Base-by-base conservation (phyloP, 2,888 invertebrate species). In the Pterobdella sp. region DNA sequence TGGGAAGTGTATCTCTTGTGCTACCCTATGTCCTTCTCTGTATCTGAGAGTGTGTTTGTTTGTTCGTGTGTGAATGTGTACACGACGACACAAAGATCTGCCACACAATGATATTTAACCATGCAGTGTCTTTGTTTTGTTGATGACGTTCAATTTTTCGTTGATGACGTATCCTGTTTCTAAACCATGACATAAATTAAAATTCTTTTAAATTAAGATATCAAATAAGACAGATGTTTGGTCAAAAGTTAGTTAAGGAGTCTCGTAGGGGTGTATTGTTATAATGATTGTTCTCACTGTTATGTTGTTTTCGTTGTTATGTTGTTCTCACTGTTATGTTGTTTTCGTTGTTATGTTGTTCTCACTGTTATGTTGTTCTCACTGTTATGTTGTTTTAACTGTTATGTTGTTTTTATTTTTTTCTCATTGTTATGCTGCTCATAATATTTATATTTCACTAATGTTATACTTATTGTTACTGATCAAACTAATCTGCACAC, bases 1-100 rank as follows among this genome's bases (percentile, higher is more conserved):
- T 89, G 56, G 76, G 74, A 35, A 72, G 68, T 18, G 1, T 74
- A 3, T 36, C 52, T 56, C 72, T 76, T n/a, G 31, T 74, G 31
- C 56, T 76, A 14, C 76, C 76, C 4, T 63, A 73, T 35, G 26
- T 73, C 29, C 67, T 76, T 14, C 72, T 76, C 22, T 22, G 49
- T 22, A 63, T 35, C 26, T 35, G 73, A n/a, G 73, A 60, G 37
- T 26, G 49, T 29, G 63, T 36, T 14, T 35, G 63, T 22, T 60
- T 26, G 1, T 73, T n/a, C 49, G 22, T 63, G 18, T 64, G 37
- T 35, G 4, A n/a, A 36, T 7, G 68, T 34, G 68, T 18, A n/a
- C 7, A 42, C 49, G 49, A 7, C 10, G n/a, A n/a, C n/a, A n/a
- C n/a, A n/a, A n/a, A n/a, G n/a, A n/a, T n/a, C n/a, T n/a, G n/a